Conservation (phyloP, 2,888 invertebrate genomes). For the Cheilosia soror region DNA sequence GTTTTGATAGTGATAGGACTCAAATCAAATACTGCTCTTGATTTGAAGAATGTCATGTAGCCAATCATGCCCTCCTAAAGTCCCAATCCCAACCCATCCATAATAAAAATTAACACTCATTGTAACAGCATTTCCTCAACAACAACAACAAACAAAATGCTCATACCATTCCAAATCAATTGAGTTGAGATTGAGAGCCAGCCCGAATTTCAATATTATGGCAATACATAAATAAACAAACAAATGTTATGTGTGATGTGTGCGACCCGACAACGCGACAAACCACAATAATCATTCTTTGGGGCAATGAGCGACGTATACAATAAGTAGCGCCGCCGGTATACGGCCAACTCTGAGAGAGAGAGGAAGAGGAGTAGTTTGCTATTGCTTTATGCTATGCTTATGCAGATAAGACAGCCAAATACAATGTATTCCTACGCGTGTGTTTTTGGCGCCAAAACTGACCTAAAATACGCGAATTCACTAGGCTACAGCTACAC, state of each 20-base stretch:
- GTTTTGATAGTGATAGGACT: neutral
- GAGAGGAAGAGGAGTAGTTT: neutral
- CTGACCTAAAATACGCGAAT: constrained; percentile 57
- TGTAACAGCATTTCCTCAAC: constrained; percentile 31
- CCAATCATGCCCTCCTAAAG: neutral
- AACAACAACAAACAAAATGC: constrained; percentile 13
- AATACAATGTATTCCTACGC: constrained; percentile 68
- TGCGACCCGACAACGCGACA: neutral
- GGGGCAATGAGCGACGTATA: neutral
- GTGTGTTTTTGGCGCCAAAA: constrained; percentile 68
- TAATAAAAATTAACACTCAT: constrained; percentile 26
- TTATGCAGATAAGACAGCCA: neutral
- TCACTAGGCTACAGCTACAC: constrained; percentile 8
- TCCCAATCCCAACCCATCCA: neutral
- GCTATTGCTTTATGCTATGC: too few species aligned
- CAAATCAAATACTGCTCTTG: neutral
- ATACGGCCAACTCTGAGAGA: neutral
- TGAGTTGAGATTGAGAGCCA: constrained; percentile 33
- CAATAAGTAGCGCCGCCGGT: neutral
- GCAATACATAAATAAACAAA: constrained; percentile 28
- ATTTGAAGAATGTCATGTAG: neutral
- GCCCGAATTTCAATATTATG: neutral
- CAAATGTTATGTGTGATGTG: constrained; percentile 17
- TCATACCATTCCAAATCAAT: neutral
- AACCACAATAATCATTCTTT: neutral